Evolutionary conservation across 2,113 vertebrate genomes (phyloP), one percentile per base, ranked within the genome.

Genomic region (Cranoglanis bouderius): DNA sequence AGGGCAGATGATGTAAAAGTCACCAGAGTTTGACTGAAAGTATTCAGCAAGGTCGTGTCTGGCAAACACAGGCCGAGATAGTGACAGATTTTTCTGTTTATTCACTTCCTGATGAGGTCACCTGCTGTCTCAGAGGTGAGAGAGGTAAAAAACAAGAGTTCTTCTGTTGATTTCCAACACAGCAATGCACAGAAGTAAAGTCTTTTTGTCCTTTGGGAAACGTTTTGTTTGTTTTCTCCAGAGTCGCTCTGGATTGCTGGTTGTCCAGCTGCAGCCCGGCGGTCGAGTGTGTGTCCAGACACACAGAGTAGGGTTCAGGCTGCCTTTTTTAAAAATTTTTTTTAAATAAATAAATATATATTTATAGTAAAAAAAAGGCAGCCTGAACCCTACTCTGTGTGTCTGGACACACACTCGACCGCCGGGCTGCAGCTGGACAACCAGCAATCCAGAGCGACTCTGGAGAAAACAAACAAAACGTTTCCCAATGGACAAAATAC

Each of bases 21-120:
- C 24, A 75, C 14, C 43, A 21, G 18, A 49, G 82, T 82, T 63
- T 82, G 21, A 43, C 26, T 49, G 43, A 63, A 65, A 82, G 61
- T n/a, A 82, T 72, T n/a, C 46, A 29, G 77, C 46, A 65, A 49
- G 57, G 43, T 85, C 46, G 3, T 72, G 67, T 72, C n/a, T 82
- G 80, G 18, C 38, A 67, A 65, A 87, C 29, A 53, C 40, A 16
- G n/a, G 2, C 49, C 7, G 32, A 70, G 35, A 61, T 13, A 38
- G 43, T 72, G 82, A 85, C 75, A 74, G 8, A 32, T 0, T 35
- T 35, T 67, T 82, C 61, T 29, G 88, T 87, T 85, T 82, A 82
- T 83, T 63, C 84, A 65, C 87, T 70, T 82, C 84, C 84, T 77
- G 55, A 49, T 65, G 89, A 85, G 75, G 70, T 82, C 87, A 77